Percentiles rank a stretch among this genome's conserved stretches.
Conservation (phyloP, 1,140 invertebrate species). For the Diprion similis region DNA sequence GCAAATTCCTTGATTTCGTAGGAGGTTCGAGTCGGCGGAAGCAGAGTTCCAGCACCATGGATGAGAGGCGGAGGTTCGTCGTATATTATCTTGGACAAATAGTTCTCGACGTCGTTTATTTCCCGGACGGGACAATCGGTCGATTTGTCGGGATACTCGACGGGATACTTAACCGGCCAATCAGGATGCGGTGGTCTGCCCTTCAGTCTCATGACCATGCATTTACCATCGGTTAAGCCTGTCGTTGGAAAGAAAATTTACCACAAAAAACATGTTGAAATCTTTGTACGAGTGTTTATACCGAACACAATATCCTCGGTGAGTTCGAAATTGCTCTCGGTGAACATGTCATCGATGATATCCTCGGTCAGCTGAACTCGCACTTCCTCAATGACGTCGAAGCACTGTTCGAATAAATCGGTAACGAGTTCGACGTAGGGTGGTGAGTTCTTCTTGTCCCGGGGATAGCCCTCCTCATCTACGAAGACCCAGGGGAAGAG, state of each 20-base stretch:
- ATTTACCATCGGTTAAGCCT: constrained; percentile 41
- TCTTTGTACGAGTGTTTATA: constrained; percentile 14
- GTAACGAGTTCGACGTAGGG: constrained; percentile 44
- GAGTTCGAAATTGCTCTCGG: constrained; percentile 40
- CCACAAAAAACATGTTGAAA: not conserved
- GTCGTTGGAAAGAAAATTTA: constrained; percentile 9
- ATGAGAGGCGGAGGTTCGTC: constrained; percentile 24
- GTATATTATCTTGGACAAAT: constrained; percentile 36
- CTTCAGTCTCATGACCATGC: constrained; percentile 43
- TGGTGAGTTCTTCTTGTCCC: constrained; percentile 40
- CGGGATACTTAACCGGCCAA: constrained; percentile 45
- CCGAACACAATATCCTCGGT: constrained; percentile 40
- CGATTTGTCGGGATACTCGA: constrained; percentile 28
- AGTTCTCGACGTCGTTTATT: constrained; percentile 50
- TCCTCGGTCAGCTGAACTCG: constrained; percentile 39
- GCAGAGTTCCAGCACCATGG: constrained; percentile 22
- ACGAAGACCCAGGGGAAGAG: constrained; percentile 50
- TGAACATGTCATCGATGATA: constrained; percentile 37
- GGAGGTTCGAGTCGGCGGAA: not conserved
- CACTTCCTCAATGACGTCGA: constrained; percentile 45
- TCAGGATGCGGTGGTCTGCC: constrained; percentile 42
- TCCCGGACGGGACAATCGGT: constrained; percentile 37
- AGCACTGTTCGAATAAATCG: constrained; percentile 43
- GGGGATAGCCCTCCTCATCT: constrained; percentile 35
- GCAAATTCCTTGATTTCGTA: constrained; percentile 29